Evolutionary conservation across 2,113 vertebrate species (phyloP).

Genomic region (Semnopithecus entellus): DNA sequence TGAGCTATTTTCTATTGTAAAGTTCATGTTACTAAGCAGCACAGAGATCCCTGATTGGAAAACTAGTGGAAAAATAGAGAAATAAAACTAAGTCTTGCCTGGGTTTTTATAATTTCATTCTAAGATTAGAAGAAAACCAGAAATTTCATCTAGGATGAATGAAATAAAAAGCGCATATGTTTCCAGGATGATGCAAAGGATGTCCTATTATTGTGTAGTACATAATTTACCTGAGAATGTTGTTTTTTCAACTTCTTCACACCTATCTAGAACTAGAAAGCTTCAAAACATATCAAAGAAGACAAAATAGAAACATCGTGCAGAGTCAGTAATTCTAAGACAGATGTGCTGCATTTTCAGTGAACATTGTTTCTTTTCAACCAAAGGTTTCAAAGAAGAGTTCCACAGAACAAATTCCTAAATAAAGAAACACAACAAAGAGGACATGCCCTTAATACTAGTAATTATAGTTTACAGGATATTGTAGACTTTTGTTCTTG

Average conservation of each 20-base stretch:
- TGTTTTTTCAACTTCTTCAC: neutral
- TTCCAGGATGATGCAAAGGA: neutral
- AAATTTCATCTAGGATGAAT: neutral
- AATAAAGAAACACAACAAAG: conserved; percentile 50
- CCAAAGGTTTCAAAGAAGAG: conserved; percentile 34
- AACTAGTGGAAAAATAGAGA: neutral
- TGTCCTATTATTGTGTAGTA: neutral
- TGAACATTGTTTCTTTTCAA: conserved; percentile 24
- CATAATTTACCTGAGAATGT: neutral
- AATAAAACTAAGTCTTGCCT: neutral
- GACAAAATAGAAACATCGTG: neutral
- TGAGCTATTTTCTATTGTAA: neutral
- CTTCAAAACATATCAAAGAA: neutral
- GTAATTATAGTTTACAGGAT: conserved; percentile 51
- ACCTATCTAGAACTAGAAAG: neutral
- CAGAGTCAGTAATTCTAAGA: conserved; percentile 16
- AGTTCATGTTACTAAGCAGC: neutral
- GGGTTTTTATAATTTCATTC: neutral
- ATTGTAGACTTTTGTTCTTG: conserved; percentile 38
- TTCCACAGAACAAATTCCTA: conserved; percentile 38
- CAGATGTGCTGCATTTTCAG: conserved; percentile 17
- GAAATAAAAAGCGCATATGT: neutral
- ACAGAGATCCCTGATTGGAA: neutral
- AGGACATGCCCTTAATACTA: conserved; percentile 24
- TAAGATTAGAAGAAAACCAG: neutral